phyloP scores from a whole-genome alignment of 2,113 vertebrate species.

The Nycticebus coucang region DNA sequence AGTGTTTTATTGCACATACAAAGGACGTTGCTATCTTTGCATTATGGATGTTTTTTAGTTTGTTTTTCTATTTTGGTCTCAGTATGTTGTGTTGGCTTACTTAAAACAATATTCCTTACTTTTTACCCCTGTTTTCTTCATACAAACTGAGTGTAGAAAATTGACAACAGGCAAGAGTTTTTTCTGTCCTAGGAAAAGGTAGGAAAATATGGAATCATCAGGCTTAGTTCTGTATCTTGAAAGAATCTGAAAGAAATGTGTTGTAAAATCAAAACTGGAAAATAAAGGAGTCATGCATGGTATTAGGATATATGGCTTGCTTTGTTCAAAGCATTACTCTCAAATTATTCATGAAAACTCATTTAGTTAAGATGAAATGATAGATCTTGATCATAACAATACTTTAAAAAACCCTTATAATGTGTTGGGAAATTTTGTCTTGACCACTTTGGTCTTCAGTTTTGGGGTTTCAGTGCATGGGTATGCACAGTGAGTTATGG shows the following conservation, averaged over 20 bases:
- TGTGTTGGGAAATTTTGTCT: background rate
- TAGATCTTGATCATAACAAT: background rate
- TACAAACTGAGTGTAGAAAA: background rate
- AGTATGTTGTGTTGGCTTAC: background rate
- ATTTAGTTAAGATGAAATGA: background rate
- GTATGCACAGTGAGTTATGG: background rate
- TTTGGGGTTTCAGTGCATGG: background rate
- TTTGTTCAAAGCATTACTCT: constrained; percentile 16
- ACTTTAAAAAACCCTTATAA: background rate
- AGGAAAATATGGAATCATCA: background rate
- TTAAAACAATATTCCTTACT: constrained; percentile 4
- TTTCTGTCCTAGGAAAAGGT: background rate
- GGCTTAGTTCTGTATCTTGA: background rate
- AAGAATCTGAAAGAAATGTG: background rate
- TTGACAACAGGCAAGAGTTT: background rate
- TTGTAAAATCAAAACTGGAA: background rate
- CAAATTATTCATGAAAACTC: background rate
- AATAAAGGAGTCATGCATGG: background rate
- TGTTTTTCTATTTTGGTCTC: constrained; percentile 7
- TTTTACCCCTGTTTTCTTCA: background rate
- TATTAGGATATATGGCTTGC: background rate
- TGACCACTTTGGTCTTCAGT: background rate
- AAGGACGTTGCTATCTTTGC: background rate
- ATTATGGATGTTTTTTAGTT: background rate
- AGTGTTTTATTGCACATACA: background rate